Base-by-base conservation (phyloP, 2,888 invertebrate species). In the Lithophane socia region DNA sequence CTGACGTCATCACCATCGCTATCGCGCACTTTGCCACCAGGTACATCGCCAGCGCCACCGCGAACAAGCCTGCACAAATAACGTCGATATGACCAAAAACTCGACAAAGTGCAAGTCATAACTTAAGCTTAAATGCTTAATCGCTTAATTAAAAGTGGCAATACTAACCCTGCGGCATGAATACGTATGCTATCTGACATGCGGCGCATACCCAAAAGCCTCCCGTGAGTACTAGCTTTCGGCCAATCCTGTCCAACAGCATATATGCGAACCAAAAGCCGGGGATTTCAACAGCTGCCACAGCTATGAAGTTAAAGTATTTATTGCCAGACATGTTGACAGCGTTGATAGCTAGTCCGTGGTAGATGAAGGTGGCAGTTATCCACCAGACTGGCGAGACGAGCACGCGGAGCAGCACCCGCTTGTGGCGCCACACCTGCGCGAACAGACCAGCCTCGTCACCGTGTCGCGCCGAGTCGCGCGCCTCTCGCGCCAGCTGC, bases 271-370 rank as follows among this genome's bases (percentile, higher is more conserved):
- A 86, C 86, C 97, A 93, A 89, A 97, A 97, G 0, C 97, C 98
- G 0, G 98, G 98, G 71, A 98, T 97, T 91, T 98, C 98, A 10
- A 97, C 97, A n/a, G 97, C 91, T 0, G 97, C 93, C 3, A 97
- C 97, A 52, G 97, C 92, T 73, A 97, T 96, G 89, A 97, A 98
- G 93, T 98, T 98, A 24, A 97, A 69, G 90, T 98, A 97, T 64
- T 88, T 96, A 91, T 97, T 97, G 4, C 97, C 97, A 9, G 97
- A 97, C 79, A 98, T 92, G 16, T 97, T 95, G 1, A 97, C 97
- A 0, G 97, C 97, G 89, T 97, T 97, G 56, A 98, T 92, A 0
- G 97, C 97, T 67, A 98, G 90, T 0, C 98, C 98, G 86, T 97
- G 97, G 91, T 97, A 98, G 3, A 97, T 96, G 83, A 97, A 97